These are phyloP conservation scores for Triplophysa bombifrons DNA, from an alignment of 2,797 vertebrate species.

Conservation along the genomic window DNA sequence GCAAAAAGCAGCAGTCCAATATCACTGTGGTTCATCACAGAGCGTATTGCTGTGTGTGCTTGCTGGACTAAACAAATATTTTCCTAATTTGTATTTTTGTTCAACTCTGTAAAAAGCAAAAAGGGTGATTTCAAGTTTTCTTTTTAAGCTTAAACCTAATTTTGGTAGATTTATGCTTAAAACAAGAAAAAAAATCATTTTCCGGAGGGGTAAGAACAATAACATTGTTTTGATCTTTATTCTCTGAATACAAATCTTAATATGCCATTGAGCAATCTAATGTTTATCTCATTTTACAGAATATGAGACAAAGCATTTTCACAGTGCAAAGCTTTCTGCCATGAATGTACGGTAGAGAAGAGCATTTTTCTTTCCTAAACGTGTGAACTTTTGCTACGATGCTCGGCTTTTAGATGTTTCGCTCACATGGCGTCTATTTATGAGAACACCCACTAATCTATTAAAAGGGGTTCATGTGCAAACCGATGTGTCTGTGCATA, in stretches of 20 bases:
- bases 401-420: conserved; percentile 57
- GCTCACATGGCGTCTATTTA: conserved; percentile 70
- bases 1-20: conserved; percentile 16
- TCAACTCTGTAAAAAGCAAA: neutral
- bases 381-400: conserved; percentile 28
- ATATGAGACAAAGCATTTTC: neutral
- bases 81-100: conserved; percentile 3
- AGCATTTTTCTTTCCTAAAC: conserved; percentile 5
- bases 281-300: no score
- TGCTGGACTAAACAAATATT: neutral
- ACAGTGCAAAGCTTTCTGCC: neutral
- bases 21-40: neutral
- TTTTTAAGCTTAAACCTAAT: neutral
- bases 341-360: neutral
- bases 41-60: conserved; percentile 14
- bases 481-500: conserved; percentile 67
- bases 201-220: neutral
- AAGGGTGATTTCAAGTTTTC: no score
- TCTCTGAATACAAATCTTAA: neutral
- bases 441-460: conserved; percentile 74
- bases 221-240: neutral
- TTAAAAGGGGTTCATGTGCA: conserved; percentile 73
- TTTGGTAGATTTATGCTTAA: neutral
- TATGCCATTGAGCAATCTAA: no score
- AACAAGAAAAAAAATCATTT: neutral